Evolutionary conservation across 92 coral and sea anemone genomes (phyloP).

Genomic region (Nematostella vectensis): DNA sequence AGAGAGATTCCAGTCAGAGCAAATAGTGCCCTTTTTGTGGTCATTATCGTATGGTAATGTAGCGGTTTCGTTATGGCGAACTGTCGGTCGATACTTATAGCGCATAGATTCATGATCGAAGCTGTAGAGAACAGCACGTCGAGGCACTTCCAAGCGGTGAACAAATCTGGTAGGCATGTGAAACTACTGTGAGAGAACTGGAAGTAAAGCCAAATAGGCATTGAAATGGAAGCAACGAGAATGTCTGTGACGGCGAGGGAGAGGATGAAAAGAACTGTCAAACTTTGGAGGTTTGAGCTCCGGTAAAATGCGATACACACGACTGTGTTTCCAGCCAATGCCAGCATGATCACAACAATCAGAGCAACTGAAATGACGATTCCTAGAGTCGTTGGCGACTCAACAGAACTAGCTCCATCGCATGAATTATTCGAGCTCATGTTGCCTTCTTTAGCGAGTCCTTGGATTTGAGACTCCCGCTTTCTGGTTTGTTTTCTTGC

Average conservation of each 20-base stretch:
- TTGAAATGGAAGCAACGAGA: constrained; percentile 58
- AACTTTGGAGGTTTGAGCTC: constrained; percentile 58
- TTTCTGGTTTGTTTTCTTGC: no score
- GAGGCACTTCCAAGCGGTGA: constrained; percentile 44
- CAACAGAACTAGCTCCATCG: background rate
- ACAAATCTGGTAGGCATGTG: constrained; percentile 14
- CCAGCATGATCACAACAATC: constrained; percentile 34
- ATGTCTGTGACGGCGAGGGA: constrained; percentile 73
- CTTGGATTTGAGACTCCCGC: no score
- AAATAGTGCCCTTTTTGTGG: constrained; percentile 33
- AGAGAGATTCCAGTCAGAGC: constrained; percentile 48
- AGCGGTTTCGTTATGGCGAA: constrained; percentile 61
- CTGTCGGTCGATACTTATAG: constrained; percentile 63
- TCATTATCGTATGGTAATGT: constrained; percentile 53
- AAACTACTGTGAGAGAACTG: constrained; percentile 15
- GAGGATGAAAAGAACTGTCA: constrained; percentile 63
- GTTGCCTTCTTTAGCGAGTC: no score
- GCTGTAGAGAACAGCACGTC: constrained; percentile 85
- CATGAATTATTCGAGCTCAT: no score
- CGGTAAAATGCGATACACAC: constrained; percentile 75
- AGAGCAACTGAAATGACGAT: constrained; percentile 30
- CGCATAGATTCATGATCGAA: constrained; percentile 82
- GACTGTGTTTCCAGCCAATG: constrained; percentile 49
- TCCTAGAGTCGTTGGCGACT: constrained; percentile 25
- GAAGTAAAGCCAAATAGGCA: constrained; percentile 69